Conservation (phyloP, 2,113 vertebrate genomes). For the Carettochelys insculpta region DNA sequence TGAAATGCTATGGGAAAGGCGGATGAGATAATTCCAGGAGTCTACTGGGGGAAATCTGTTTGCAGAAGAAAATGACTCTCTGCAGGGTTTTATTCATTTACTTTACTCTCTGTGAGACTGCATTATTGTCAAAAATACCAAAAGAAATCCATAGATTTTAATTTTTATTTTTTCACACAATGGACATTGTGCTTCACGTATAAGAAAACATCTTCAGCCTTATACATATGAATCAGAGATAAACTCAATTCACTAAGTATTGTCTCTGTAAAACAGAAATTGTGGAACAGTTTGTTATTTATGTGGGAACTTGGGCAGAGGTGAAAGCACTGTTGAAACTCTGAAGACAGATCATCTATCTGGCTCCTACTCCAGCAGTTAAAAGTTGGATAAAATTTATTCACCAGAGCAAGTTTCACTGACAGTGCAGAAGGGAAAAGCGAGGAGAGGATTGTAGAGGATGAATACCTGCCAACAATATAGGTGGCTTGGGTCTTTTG, state of each 20-base stretch:
- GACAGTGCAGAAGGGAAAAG: background rate
- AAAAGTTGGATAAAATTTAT: background rate
- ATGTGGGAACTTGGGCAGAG: background rate
- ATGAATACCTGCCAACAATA: background rate
- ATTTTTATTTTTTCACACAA: background rate
- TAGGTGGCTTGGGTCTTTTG: background rate
- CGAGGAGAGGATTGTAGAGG: background rate
- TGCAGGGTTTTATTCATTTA: background rate
- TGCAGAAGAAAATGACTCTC: background rate
- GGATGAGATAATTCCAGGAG: background rate
- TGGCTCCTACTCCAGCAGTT: background rate
- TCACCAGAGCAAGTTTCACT: background rate
- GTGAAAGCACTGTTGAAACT: background rate
- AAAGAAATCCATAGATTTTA: background rate
- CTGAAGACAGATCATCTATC: background rate
- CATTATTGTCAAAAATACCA: background rate
- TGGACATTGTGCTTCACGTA: background rate
- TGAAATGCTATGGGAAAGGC: background rate
- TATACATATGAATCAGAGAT: background rate
- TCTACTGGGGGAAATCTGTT: background rate
- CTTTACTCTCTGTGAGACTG: fast-evolving
- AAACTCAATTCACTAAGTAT: background rate
- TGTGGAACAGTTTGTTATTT: background rate
- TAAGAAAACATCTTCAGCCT: background rate
- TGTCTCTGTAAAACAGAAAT: background rate